phyloP scores from a whole-genome alignment of 1,140 invertebrate species.

The Apis dorsata region DNA sequence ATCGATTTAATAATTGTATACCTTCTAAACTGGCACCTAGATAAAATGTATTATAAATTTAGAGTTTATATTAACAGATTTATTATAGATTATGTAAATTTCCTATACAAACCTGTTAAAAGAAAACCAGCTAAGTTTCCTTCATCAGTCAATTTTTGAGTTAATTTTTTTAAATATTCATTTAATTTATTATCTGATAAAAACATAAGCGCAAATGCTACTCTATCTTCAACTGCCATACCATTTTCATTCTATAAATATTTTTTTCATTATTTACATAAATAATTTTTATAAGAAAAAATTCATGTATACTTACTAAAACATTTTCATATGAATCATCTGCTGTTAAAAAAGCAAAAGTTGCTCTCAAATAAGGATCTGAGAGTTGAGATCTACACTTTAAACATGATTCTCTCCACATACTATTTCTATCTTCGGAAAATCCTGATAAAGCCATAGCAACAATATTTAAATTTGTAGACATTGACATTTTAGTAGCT shows the following conservation, averaged over 20 bases:
- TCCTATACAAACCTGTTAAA: constrained; percentile 83
- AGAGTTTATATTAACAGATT: neutral
- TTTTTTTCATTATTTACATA: neutral
- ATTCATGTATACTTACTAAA: constrained; percentile 82
- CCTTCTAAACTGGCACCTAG: constrained; percentile 86
- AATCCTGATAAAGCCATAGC: constrained; percentile 95
- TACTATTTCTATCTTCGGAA: constrained; percentile 88
- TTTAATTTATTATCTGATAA: constrained; percentile 89
- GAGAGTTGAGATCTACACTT: constrained; percentile 86
- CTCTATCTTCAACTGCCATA: constrained; percentile 92
- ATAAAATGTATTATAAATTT: constrained; percentile 31
- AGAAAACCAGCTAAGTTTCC: constrained; percentile 93
- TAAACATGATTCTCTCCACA: constrained; percentile 91
- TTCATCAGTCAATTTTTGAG: constrained; percentile 85
- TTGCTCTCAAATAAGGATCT: constrained; percentile 94
- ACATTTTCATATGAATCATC: constrained; percentile 90
- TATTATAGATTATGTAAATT: constrained; percentile 7
- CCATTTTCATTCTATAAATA: constrained; percentile 86
- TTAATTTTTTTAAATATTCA: constrained; percentile 88
- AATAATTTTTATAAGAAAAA: neutral
- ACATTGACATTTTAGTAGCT: constrained; percentile 76
- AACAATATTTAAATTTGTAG: constrained; percentile 83
- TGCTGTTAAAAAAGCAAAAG: constrained; percentile 94
- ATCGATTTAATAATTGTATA: constrained; percentile 91
- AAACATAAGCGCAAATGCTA: constrained; percentile 96